Base-by-base conservation (phyloP, 92 coral and sea anemone genomes). In the Palythoa heliodiscus region DNA sequence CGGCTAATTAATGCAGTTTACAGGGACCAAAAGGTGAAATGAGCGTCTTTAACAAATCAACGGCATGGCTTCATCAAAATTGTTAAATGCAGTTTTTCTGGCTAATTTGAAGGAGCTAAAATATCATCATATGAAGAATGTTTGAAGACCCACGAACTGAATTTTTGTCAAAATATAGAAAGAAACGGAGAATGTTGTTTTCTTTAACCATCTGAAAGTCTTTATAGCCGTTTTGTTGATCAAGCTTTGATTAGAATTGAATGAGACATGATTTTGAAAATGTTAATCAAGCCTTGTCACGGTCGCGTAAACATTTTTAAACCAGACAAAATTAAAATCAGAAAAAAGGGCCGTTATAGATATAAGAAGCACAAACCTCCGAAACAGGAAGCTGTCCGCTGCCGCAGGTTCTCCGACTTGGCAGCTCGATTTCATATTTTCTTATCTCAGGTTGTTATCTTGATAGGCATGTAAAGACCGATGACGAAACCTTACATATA, bases 361-460 rank as follows among this genome's bases (percentile, higher is more conserved):
- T 57, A 8, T 38, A 12, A 23, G 29, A 57, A 19, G 40, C 22
- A 48, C 57, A 54, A 24, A 5, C 63, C 14, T 11, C n/a, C 13
- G 60, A 23, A 25, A 54, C 70, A 77, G 24, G 81, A 54, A 76
- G 69, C 22, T 39, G 55, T 72, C 35, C 9, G 24, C 25, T 1
- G 20, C n/a, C n/a, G 25, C 20, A 16, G 76, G 16, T 50, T 72
- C 25, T 37, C 19, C 11, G 22, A 7, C 37, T 29, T 77, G 82
- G 55, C 82, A 77, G 68, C 52, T 77, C 66, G 50, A 57, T 54
- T 54, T 57, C 69, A 2, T 77, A 43, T 57, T 53, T 29, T 24
- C 67, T 77, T 77, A 77, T 77, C 82, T 13, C 70, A 29, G 22
- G 48, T 15, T 38, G 13, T 11, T 16, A 57, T 57, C 82, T 55